Evolutionary conservation across 2,888 invertebrate genomes (phyloP).

Genomic region (Dynastes hyllus): DNA sequence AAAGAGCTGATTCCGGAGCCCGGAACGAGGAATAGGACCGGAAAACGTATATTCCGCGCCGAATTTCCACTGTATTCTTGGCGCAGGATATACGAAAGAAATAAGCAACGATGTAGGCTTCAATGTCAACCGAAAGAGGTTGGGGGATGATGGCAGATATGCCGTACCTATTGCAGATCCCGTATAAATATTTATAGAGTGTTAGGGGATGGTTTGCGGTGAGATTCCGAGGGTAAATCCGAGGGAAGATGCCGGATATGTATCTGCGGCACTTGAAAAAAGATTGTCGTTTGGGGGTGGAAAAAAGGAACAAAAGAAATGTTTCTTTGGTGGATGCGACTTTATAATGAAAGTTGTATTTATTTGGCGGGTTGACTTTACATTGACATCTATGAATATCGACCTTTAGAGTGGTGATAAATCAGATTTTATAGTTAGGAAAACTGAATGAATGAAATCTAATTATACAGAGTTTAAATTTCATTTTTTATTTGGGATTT

Average conservation of each 20-base stretch:
- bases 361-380: neutral
- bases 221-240: neutral
- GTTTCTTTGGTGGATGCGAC: neutral
- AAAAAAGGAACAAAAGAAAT: neutral
- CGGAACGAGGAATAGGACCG: neutral
- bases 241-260: neutral
- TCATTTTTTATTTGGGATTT: too few species aligned
- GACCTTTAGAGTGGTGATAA: too few species aligned
- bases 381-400: too few species aligned
- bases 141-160: neutral
- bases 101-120: neutral
- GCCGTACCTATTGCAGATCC: neutral
- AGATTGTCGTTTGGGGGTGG: neutral
- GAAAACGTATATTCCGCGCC: neutral
- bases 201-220: conserved; percentile 1
- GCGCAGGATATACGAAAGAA: neutral
- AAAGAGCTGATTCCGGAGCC: neutral
- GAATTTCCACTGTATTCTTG: neutral
- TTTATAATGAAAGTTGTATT: neutral
- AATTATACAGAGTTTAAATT: too few species aligned
- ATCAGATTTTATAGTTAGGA: too few species aligned
- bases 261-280: neutral
- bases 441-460: too few species aligned
- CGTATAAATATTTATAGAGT: neutral
- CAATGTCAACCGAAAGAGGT: neutral